phyloP scores from a whole-genome alignment of 1,140 invertebrate genomes.

The Caenorhabditis briggsae region DNA sequence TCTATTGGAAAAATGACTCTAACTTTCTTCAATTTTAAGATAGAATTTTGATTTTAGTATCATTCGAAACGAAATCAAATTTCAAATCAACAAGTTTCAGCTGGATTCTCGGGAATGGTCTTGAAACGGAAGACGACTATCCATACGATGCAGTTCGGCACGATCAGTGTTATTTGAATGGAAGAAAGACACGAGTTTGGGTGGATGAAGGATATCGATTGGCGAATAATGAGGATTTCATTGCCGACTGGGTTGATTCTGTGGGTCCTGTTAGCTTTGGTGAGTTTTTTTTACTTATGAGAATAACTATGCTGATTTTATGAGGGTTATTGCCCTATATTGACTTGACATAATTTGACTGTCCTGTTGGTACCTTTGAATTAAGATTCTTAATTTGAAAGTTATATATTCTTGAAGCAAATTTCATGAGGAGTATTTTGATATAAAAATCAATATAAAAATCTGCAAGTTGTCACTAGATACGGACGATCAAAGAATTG shows the following conservation, averaged over 20 bases:
- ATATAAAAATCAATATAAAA: too few relatives aligned
- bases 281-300: not conserved
- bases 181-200: not conserved
- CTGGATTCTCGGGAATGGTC: not conserved
- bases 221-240: not conserved
- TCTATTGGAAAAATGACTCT: too few relatives aligned
- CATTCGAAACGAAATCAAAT: not conserved
- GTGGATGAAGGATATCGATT: not conserved
- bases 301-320: not conserved
- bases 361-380: not conserved
- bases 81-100: not conserved
- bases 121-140: slow-evolving; percentile 7
- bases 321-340: too few relatives aligned
- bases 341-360: too few relatives aligned
- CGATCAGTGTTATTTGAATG: not conserved
- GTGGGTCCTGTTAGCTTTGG: slow-evolving; percentile 58
- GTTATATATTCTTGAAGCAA: too few relatives aligned
- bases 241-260: slow-evolving; percentile 41
- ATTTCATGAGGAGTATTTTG: too few relatives aligned
- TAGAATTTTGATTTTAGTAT: not conserved
- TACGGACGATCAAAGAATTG: too few relatives aligned
- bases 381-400: not conserved
- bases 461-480: too few relatives aligned
- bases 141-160: not conserved
- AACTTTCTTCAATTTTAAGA: too few relatives aligned